Base-by-base conservation (phyloP, 2,797 vertebrate species). In the Malacoctenus gilli region DNA sequence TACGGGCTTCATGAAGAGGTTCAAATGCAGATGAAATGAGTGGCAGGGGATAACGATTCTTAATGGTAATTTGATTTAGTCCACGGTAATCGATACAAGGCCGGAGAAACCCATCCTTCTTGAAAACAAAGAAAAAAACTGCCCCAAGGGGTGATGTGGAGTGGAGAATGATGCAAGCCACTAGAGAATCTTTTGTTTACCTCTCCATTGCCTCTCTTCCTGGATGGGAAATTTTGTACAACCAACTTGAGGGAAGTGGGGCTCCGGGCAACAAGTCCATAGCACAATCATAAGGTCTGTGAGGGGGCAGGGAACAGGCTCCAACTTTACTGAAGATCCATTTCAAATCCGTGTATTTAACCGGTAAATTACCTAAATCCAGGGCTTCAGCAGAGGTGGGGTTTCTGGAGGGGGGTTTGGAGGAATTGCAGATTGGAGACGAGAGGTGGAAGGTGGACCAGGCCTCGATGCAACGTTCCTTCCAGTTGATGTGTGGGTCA, bases 31-130 rank as follows among this genome's bases (percentile, higher is more conserved):
- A 14, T 8, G 8, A 1, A 1, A 36, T 5, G 1, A 50, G 8
- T 0, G 48, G 39, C 0, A 52, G 3, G 11, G 57, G n/a, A n/a
- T n/a, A n/a, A 1, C 13, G 39, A 6, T 43, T 42, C 2, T 7
- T 23, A n/a, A n/a, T n/a, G n/a, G n/a, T n/a, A n/a, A n/a, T n/a
- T n/a, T n/a, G n/a, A n/a, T n/a, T n/a, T n/a, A n/a, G n/a, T n/a
- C n/a, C n/a, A n/a, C n/a, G 14, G 42, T 60, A 2, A 28, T 43
- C 0, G 30, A 53, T 62, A 4, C 48, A 62, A 1, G 32, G 39
- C 0, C 18, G 4, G 4, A 62, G 34, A 0, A 31, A 19, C 1
- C 13, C 15, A 1, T 28, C 46, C 9, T 50, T 42, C 8, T 59
- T 41, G 1, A 59, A 6, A 16, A 49, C 40, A 1, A 49, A 59